Conservation (phyloP, 92 coral and sea anemone genomes). For the Metridium senile region DNA sequence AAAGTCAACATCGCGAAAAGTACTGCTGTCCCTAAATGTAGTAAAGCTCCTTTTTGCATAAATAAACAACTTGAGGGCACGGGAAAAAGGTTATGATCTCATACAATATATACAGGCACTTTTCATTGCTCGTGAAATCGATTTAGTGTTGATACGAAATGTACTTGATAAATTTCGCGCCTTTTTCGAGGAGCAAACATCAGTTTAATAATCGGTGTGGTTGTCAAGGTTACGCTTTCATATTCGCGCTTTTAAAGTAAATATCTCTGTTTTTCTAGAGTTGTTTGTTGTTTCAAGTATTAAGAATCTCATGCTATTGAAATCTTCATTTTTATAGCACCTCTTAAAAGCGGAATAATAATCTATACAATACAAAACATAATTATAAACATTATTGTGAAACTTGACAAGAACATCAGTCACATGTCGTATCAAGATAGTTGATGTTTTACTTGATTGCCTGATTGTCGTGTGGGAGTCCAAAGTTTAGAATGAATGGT, state of each 20-base stretch:
- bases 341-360: neutral
- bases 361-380: too few species aligned
- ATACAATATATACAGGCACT: too few species aligned
- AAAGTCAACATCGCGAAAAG: neutral
- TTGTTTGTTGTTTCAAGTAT: neutral
- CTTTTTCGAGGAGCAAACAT: neutral
- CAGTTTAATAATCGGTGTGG: neutral
- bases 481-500: too few species aligned
- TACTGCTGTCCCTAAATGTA: neutral
- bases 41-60: neutral
- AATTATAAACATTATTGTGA: too few species aligned
- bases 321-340: neutral
- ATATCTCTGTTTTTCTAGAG: neutral
- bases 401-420: too few species aligned
- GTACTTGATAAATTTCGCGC: neutral
- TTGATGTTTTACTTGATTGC: too few species aligned
- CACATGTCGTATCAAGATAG: too few species aligned
- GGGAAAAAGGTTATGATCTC: too few species aligned
- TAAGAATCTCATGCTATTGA: neutral
- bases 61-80: neutral
- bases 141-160: neutral
- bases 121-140: neutral
- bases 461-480: too few species aligned
- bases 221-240: neutral
- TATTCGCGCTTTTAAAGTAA: slow-evolving; percentile 1